phyloP scores from a whole-genome alignment of 2,113 vertebrate species.

The Picathartes gymnocephalus region DNA sequence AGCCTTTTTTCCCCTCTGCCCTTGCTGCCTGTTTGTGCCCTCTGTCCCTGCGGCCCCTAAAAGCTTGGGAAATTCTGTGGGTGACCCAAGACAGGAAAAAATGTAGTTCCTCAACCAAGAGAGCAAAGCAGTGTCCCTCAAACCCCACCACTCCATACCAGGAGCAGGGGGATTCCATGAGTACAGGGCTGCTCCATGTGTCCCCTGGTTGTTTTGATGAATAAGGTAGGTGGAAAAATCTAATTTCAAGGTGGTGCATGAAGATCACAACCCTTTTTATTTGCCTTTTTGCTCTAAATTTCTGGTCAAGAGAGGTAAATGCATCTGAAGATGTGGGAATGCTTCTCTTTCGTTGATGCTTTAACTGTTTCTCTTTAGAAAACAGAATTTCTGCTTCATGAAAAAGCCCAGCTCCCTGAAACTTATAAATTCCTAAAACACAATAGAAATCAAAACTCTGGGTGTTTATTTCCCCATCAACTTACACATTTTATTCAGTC shows the following conservation, averaged over 20 bases:
- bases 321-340: neutral
- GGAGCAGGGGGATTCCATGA: fast-evolving
- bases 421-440: neutral
- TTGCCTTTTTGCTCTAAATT: neutral
- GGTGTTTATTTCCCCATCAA: neutral
- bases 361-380: neutral
- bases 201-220: neutral
- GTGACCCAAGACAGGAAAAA: neutral
- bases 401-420: neutral
- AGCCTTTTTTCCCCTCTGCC: neutral
- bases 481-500: neutral
- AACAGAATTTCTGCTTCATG: neutral
- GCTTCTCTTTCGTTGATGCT: neutral
- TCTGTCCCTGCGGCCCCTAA: fast-evolving
- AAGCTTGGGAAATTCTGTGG: neutral
- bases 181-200: fast-evolving
- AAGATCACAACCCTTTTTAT: neutral
- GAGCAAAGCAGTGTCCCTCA: neutral
- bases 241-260: neutral
- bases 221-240: neutral
- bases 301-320: neutral
- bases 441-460: neutral
- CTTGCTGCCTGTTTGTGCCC: neutral
- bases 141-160: neutral
- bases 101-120: neutral